Base-by-base conservation (phyloP, 2,888 invertebrate genomes). In the Cephus pulcher region DNA sequence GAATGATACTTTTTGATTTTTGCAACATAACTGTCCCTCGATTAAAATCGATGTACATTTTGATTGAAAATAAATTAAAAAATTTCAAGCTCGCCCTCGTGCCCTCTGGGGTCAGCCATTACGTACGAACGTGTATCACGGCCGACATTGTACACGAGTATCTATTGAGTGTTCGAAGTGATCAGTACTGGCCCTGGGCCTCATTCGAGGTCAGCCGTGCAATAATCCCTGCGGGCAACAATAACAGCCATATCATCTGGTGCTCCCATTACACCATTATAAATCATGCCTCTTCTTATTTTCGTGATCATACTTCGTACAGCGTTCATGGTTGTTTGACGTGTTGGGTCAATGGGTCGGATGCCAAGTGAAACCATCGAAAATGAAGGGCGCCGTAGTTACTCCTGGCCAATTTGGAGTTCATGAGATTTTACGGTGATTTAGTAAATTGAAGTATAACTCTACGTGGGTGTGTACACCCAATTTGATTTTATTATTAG, bases 261-360 rank as follows among this genome's bases (percentile, higher is more conserved):
- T 85, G 85, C 86, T 86, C 86, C 85, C 87, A 89, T 90, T 89
- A 90, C 88, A 84, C 88, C 86, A 86, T 88, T 89, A 89, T 89
- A 89, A 90, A 89, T 90, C 89, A 89, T 84, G 84, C 81, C 84
- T 56, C 71, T 70, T 74, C 82, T 88, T 84, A 85, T 87, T 88
- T 88, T 87, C 81, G 79, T 78, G 83, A 84, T 82, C 80, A 81
- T 80, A 75, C 75, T 68, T 71, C 74, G 70, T 78, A 37, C 80
- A 80, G 77, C 77, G 77, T 69, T 78, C 79, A 78, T 80, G 76
- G 79, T 80, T 79, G 82, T 82, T 85, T 84, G 84, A 88, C 85
- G 86, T 86, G 84, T 79, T 78, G 83, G 88, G 88, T 88, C 85
- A 87, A 76, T 79, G 78, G 86, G 85, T 87, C 86, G 79, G 78